A percentile compares a stretch with the other conserved stretches of the same genome.
phyloP scores from a whole-genome alignment of 2,797 vertebrate genomes.

The Micrastur ruficollis region DNA sequence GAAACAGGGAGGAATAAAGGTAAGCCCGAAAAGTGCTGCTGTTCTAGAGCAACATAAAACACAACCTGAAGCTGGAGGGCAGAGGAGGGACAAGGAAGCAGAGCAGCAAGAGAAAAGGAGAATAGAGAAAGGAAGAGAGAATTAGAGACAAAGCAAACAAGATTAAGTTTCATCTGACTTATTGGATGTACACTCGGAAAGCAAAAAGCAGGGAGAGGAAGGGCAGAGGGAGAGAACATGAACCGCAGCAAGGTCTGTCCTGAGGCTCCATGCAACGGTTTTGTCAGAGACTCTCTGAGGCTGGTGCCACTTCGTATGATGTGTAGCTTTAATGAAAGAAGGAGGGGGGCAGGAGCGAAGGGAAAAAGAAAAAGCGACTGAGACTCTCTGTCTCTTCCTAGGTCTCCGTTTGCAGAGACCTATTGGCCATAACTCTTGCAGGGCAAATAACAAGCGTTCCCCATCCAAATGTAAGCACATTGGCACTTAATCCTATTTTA shows the following conservation, averaged over 20 bases:
- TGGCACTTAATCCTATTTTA: slow-evolving; percentile 69
- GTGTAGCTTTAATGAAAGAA: slow-evolving; percentile 70
- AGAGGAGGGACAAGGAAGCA: neutral
- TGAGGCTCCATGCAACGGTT: slow-evolving; percentile 39
- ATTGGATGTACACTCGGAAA: slow-evolving; percentile 37
- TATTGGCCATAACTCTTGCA: slow-evolving; percentile 65
- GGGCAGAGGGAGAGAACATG: slow-evolving; percentile 28
- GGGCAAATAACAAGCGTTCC: slow-evolving; percentile 58
- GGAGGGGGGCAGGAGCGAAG: neutral
- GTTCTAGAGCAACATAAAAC: slow-evolving; percentile 32
- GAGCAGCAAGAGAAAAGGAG: neutral
- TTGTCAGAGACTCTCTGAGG: slow-evolving; percentile 36
- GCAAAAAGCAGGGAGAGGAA: slow-evolving; percentile 22
- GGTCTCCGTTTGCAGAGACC: slow-evolving; percentile 37
- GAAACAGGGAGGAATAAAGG: slow-evolving; percentile 68
- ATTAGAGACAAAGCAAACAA: slow-evolving; percentile 42
- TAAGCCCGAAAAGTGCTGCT: slow-evolving; percentile 25
- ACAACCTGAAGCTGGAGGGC: slow-evolving; percentile 16
- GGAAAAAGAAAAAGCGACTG: slow-evolving; percentile 22
- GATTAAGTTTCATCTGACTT: slow-evolving; percentile 63
- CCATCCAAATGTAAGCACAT: slow-evolving; percentile 63
- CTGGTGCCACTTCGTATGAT: slow-evolving; percentile 51
- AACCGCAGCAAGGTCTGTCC: slow-evolving; percentile 49
- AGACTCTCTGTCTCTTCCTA: slow-evolving; percentile 60
- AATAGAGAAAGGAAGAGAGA: slow-evolving; percentile 25